Evolutionary conservation across 2,888 invertebrate species (phyloP).

Genomic region (Drepanosiphum platanoidis): DNA sequence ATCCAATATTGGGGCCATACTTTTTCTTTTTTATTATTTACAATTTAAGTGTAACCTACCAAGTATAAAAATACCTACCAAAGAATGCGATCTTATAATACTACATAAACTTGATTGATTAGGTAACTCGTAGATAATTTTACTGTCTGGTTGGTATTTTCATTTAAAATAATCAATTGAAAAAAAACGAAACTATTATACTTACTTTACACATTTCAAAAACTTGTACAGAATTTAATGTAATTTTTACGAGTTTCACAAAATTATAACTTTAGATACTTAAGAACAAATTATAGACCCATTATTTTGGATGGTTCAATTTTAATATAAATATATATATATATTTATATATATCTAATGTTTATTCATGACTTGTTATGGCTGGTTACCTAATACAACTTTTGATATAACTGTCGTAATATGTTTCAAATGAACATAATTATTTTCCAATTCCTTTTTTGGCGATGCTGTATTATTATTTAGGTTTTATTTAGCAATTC

Average conservation of each 20-base stretch:
- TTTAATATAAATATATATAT: not conserved
- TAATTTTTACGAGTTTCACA: not conserved
- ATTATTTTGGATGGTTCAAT: not conserved
- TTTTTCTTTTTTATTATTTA: no score
- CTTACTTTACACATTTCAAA: not conserved
- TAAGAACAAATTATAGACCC: not conserved
- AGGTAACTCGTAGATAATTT: not conserved
- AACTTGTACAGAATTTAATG: not conserved
- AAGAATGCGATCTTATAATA: no score
- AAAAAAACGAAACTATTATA: not conserved
- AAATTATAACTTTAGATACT: not conserved
- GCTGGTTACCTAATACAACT: slow-evolving; percentile 25
- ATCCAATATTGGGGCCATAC: not conserved
- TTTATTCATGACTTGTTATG: slow-evolving; percentile 19
- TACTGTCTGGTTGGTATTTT: not conserved
- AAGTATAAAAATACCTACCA: not conserved
- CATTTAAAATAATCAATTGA: not conserved
- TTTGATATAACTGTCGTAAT: slow-evolving; percentile 16
- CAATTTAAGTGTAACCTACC: not conserved
- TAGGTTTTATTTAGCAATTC: not conserved
- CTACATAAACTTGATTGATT: not conserved
- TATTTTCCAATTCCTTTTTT: slow-evolving; percentile 41
- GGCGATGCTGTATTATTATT: slow-evolving; percentile 24
- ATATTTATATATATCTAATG: no score
- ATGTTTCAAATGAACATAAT: slow-evolving; percentile 28